Conservation (phyloP, 2,888 invertebrate genomes). For the Chironomus riparius region DNA sequence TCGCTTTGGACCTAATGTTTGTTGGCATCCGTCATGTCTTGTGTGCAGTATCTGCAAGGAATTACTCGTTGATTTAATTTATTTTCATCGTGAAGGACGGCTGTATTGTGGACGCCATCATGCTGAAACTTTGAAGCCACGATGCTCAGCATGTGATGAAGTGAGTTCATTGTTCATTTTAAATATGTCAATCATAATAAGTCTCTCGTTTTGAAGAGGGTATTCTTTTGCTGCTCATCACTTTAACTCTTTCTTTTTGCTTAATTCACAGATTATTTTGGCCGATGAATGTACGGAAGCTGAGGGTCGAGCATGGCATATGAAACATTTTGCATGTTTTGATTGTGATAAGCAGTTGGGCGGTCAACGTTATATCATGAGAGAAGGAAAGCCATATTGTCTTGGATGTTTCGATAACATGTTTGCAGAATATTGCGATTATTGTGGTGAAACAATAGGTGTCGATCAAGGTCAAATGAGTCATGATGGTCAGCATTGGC, state of each 20-base stretch:
- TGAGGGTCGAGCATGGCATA: slow-evolving; percentile 97
- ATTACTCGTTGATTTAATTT: slow-evolving; percentile 92
- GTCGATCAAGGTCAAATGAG: slow-evolving; percentile 98
- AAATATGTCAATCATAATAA: slow-evolving; percentile 1
- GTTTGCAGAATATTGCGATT: slow-evolving; percentile 95
- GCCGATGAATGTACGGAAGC: slow-evolving; percentile 99
- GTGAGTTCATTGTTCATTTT: slow-evolving; percentile 46
- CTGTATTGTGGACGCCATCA: slow-evolving; percentile 96
- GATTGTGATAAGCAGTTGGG: slow-evolving; percentile 92
- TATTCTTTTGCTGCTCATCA: background rate
- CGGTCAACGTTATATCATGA: slow-evolving; percentile 95
- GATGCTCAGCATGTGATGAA: slow-evolving; percentile 98
- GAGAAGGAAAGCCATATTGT: slow-evolving; percentile 89
- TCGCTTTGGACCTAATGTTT: slow-evolving; percentile 71
- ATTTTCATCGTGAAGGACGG: slow-evolving; percentile 84
- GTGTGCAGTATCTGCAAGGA: slow-evolving; percentile 85
- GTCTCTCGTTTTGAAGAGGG: background rate
- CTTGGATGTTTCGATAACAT: slow-evolving; percentile 90
- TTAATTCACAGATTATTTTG: slow-evolving; percentile 70
- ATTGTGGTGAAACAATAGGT: slow-evolving; percentile 90
- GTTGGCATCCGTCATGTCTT: slow-evolving; percentile 97
- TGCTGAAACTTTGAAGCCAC: slow-evolving; percentile 91
- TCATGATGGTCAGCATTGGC: slow-evolving; percentile 97
- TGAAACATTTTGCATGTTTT: slow-evolving; percentile 98
- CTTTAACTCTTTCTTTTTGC: background rate